Conservation (phyloP, 2,888 invertebrate genomes). For the Copidosoma aretas region DNA sequence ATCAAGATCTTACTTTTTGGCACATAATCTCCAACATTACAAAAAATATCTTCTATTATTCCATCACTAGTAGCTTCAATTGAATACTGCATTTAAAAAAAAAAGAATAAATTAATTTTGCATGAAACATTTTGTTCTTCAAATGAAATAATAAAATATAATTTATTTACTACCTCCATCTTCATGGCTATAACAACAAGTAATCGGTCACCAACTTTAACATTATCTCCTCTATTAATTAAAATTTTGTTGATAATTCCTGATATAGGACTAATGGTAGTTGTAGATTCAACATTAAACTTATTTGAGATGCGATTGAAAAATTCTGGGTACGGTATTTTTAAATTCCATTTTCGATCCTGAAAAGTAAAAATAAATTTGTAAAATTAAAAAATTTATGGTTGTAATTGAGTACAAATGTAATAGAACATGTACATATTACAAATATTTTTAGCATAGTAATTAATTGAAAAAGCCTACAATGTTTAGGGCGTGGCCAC, state of each 20-base stretch:
- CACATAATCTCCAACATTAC: slow-evolving; percentile 82
- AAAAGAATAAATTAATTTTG: neutral
- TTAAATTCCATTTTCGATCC: slow-evolving; percentile 74
- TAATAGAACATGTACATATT: too few relatives aligned
- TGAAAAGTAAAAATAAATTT: slow-evolving; percentile 55
- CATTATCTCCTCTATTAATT: slow-evolving; percentile 80
- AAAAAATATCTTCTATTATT: slow-evolving; percentile 74
- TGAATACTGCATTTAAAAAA: slow-evolving; percentile 70
- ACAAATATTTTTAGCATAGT: too few relatives aligned
- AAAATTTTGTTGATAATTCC: slow-evolving; percentile 92
- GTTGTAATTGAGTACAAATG: too few relatives aligned
- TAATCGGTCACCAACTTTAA: slow-evolving; percentile 87
- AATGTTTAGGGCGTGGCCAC: too few relatives aligned
- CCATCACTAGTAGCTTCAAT: slow-evolving; percentile 85
- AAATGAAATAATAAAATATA: too few relatives aligned
- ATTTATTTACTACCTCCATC: slow-evolving; percentile 88
- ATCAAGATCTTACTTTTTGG: slow-evolving; percentile 71
- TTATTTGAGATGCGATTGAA: slow-evolving; percentile 61
- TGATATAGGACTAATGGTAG: slow-evolving; percentile 90
- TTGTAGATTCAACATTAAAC: slow-evolving; percentile 57
- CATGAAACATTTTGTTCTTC: slow-evolving; percentile 3
- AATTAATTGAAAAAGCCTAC: too few relatives aligned
- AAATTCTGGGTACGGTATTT: slow-evolving; percentile 70
- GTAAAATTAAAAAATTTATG: too few relatives aligned
- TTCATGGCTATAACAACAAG: slow-evolving; percentile 99